Base-by-base conservation (phyloP, 2,888 invertebrate species). In the Ashinkailepas kermadecensis region DNA sequence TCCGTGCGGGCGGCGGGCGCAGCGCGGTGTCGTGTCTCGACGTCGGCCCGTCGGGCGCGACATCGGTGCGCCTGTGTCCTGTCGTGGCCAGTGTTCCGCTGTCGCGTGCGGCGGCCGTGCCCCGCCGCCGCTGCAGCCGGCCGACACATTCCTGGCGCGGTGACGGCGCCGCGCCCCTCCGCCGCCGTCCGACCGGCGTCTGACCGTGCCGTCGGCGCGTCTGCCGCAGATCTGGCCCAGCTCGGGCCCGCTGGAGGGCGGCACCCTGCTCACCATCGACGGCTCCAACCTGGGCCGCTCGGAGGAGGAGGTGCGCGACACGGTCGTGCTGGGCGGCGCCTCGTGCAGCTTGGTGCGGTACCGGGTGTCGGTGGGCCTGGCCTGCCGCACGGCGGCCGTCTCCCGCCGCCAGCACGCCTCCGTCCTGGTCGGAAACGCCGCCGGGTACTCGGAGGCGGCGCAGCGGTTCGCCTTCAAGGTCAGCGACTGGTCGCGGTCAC, bases 181-280 rank as follows among this genome's bases (percentile, higher is more conserved):
- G 7, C 64, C n/a, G 64, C 9, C 64, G 64, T 21, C 59, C 7
- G n/a, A n/a, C 64, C n/a, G 64, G 9, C 64, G 18, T 21, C n/a
- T 18, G 21, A n/a, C 62, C 39, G 39, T 39, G 39, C 39, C 39
- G 39, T 39, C 39, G 39, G 39, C 39, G 39, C 39, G 39, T 39
- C 39, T 10, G 18, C 70, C 87, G 62, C 86, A 92, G 92, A 96
- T 99, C 83, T 94, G 94, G 87, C 99, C 99, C 6, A 88, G 96
- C 83, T 96, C 96, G 87, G 99, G 99, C 0, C 99, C 99, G 7
- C 92, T 96, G 84, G 97, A 97, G 89, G 99, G 99, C 65, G 98
- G 98, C 6, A 99, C 99, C 1, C 89, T 95, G 83, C 93, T 99
- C 0, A 97, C 96, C 18, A 97, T 99, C 85, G 95, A 95, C 89